Evolutionary conservation across 2,113 vertebrate genomes (phyloP).

Genomic region (Echinops telfairi): DNA sequence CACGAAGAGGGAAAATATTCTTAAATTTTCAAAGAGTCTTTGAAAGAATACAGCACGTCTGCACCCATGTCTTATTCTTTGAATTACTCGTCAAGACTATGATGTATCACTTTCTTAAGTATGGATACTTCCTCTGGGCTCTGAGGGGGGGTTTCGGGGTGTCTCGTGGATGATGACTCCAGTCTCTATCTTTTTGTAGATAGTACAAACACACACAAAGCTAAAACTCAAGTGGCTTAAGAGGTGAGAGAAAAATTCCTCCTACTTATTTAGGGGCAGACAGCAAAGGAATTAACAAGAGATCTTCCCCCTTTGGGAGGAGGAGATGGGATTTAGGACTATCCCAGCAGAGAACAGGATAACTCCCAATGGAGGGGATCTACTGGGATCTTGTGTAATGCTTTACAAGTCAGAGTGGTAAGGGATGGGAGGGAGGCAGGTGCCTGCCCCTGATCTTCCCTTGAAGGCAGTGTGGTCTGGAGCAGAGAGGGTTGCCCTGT

Average conservation of each 20-base stretch:
- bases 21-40: neutral
- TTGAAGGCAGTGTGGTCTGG: neutral
- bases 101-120: neutral
- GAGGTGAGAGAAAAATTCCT: neutral
- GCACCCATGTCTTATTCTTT: neutral
- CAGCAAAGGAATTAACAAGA: too few species aligned
- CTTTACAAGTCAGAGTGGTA: neutral
- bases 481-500: constrained; percentile 55
- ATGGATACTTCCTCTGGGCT: neutral
- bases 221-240: neutral
- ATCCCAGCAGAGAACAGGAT: neutral
- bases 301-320: neutral
- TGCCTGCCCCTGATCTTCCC: neutral
- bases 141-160: neutral
- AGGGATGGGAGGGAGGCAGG: neutral
- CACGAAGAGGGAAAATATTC: neutral
- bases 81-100: neutral
- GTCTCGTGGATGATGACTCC: neutral
- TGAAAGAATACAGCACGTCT: neutral
- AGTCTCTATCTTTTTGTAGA: too few species aligned
- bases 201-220: neutral
- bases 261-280: neutral
- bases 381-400: neutral
- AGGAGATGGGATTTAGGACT: neutral
- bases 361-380: neutral